A percentile compares a stretch with the other conserved stretches of the same genome.
Conservation (phyloP, 2,113 vertebrate genomes). For the Neomonachus schauinslandi region DNA sequence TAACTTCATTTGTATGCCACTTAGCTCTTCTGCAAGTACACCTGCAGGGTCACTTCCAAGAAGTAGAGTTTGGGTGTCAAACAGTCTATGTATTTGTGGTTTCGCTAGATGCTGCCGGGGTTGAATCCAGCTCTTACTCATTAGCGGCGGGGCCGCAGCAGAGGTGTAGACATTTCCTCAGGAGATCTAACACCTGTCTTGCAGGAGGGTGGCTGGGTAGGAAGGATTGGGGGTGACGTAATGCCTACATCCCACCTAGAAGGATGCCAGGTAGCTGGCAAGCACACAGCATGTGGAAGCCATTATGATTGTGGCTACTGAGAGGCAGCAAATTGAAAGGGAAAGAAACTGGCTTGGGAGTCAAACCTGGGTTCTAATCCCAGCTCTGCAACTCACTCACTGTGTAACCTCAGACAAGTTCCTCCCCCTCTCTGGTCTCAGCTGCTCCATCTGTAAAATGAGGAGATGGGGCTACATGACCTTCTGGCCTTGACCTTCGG, state of each 20-base stretch:
- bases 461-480: conserved; percentile 61
- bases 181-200: not conserved
- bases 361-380: conserved; percentile 70
- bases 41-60: not conserved
- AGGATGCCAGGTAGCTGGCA: not conserved
- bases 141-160: not conserved
- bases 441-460: conserved; percentile 76
- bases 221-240: not conserved
- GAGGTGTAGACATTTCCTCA: not conserved
- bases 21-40: not conserved
- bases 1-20: no score
- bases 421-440: conserved; percentile 76
- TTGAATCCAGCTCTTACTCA: not conserved
- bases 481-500: not conserved
- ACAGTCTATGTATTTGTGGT: not conserved
- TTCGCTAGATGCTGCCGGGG: not conserved
- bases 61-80: not conserved
- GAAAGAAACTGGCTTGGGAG: conserved; percentile 55
- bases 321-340: conserved; percentile 44
- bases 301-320: not conserved
- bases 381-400: conserved; percentile 68
- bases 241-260: not conserved
- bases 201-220: not conserved
- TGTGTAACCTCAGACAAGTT: conserved; percentile 73
- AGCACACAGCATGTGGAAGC: not conserved